phyloP scores from a whole-genome alignment of 1,140 invertebrate genomes.

The Zelostemma sp. region DNA sequence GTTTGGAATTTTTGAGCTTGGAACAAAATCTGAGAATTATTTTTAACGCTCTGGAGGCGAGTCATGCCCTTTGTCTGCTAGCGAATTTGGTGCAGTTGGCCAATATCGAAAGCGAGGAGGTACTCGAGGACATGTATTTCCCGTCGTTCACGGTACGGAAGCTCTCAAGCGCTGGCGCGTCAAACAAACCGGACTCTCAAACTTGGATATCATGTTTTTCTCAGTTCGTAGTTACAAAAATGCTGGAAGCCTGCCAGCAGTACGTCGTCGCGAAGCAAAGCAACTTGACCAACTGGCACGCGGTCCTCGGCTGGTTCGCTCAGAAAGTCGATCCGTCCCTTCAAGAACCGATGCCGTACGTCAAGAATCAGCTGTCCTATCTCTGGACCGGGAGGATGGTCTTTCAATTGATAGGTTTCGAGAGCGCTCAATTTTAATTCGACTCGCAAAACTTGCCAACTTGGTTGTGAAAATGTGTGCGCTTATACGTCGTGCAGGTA shows the following conservation, averaged over 20 bases:
- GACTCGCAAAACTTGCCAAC: not conserved
- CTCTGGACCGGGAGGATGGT: slow-evolving; percentile 86
- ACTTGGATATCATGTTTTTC: too few relatives aligned
- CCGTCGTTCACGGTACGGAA: slow-evolving; percentile 78
- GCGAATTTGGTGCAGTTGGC: slow-evolving; percentile 84
- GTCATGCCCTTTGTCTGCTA: slow-evolving; percentile 87
- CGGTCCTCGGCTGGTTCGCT: slow-evolving; percentile 96
- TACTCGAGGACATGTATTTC: slow-evolving; percentile 74
- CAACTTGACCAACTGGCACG: slow-evolving; percentile 96
- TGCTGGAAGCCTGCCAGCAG: slow-evolving; percentile 87
- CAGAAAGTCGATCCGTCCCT: slow-evolving; percentile 86
- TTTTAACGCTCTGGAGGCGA: slow-evolving; percentile 89
- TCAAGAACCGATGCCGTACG: slow-evolving; percentile 84
- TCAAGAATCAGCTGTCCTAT: slow-evolving; percentile 86
- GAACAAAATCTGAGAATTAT: slow-evolving; percentile 88
- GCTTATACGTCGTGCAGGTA: slow-evolving; percentile 63
- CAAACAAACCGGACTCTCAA: too few relatives aligned
- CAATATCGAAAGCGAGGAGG: slow-evolving; percentile 78
- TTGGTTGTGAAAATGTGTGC: slow-evolving; percentile 6
- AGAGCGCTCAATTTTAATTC: not conserved
- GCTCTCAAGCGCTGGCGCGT: too few relatives aligned
- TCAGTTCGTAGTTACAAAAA: slow-evolving; percentile 83
- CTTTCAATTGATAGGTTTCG: slow-evolving; percentile 57
- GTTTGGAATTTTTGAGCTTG: slow-evolving; percentile 80
- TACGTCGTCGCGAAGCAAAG: slow-evolving; percentile 89